Percentiles rank a stretch among this genome's conserved stretches.
These are phyloP conservation scores for Tenualosa ilisha DNA, from an alignment of 2,797 vertebrate genomes.

Conservation along the genomic window DNA sequence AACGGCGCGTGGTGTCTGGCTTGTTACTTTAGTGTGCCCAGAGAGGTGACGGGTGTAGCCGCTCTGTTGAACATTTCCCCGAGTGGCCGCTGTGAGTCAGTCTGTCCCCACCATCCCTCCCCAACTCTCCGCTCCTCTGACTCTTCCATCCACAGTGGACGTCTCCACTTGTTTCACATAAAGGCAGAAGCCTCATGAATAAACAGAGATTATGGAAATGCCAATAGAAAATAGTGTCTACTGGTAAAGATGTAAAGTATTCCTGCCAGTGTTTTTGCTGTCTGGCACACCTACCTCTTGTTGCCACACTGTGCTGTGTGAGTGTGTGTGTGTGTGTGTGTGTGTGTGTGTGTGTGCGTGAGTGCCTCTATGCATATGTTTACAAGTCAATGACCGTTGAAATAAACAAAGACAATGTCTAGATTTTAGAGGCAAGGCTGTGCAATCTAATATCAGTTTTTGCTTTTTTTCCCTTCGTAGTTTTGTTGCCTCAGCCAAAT, in stretches of 20 bases:
- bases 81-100: slow-evolving; percentile 55
- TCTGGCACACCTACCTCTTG: slow-evolving; percentile 46
- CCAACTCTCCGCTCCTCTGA: neutral
- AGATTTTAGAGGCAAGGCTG: slow-evolving; percentile 6
- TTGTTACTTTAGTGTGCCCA: neutral
- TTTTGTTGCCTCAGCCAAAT: neutral
- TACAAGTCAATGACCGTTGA: neutral
- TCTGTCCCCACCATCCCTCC: slow-evolving; percentile 40
- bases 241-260: slow-evolving; percentile 46
- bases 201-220: slow-evolving; percentile 68
- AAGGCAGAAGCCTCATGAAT: slow-evolving; percentile 66
- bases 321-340: slow-evolving; percentile 27
- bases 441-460: neutral
- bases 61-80: slow-evolving; percentile 56
- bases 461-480: neutral
- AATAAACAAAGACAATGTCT: neutral
- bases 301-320: slow-evolving; percentile 52
- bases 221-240: slow-evolving; percentile 49
- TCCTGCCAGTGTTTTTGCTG: slow-evolving; percentile 59
- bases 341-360: neutral
- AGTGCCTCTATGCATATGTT: slow-evolving; percentile 17
- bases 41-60: slow-evolving; percentile 38
- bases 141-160: slow-evolving; percentile 50
- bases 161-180: slow-evolving; percentile 61
- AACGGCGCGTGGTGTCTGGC: neutral